Percentiles rank a stretch among this genome's conserved stretches.
These are phyloP conservation scores for Parnassius apollo DNA, from an alignment of 2,888 invertebrate species.

Conservation along the genomic window DNA sequence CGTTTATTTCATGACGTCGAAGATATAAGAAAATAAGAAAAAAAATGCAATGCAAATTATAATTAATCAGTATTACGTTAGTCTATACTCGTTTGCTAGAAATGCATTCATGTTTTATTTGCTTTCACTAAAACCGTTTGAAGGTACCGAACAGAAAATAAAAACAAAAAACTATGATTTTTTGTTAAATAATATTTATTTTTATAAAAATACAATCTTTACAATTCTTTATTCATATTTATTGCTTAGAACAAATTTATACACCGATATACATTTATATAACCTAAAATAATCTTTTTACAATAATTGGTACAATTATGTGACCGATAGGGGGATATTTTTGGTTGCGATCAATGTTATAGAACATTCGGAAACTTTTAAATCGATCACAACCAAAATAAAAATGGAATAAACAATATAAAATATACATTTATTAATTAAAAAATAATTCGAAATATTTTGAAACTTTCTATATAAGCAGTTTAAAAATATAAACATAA, in stretches of 20 bases:
- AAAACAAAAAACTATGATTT: conserved; percentile 27
- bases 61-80: no score
- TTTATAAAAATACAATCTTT: conserved; percentile 35
- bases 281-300: conserved; percentile 31
- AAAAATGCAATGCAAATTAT: no score
- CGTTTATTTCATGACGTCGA: no score
- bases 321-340: conserved; percentile 35
- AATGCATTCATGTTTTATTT: no score
- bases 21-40: no score
- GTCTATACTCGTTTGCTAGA: no score
- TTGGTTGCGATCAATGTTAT: conserved; percentile 70
- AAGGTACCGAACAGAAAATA: not conserved
- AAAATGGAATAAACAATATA: conserved; percentile 14
- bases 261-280: conserved; percentile 53
- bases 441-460: not conserved
- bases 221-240: conserved; percentile 25
- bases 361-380: conserved; percentile 33
- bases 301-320: conserved; percentile 21
- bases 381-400: conserved; percentile 76
- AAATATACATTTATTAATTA: not conserved
- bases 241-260: conserved; percentile 37
- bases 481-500: no score
- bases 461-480: no score
- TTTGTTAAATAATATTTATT: conserved; percentile 49
- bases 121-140: no score